phyloP scores from a whole-genome alignment of 2,113 vertebrate species.

The Symphodus melops region DNA sequence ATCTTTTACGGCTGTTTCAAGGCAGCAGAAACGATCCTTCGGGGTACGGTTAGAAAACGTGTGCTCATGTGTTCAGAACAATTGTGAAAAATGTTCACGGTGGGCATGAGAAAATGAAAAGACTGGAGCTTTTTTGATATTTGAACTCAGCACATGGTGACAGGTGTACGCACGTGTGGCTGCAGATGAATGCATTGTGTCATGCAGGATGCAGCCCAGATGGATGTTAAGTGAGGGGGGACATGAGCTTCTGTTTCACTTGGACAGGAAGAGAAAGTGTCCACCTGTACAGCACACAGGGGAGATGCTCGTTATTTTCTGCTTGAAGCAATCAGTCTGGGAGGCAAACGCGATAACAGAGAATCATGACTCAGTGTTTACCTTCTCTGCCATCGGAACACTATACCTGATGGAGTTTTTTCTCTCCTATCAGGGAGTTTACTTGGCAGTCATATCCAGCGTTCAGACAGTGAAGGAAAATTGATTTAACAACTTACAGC shows the following conservation, averaged over 20 bases:
- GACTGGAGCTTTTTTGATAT: background rate
- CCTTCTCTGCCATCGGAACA: slow-evolving; percentile 8
- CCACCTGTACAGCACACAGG: slow-evolving; percentile 36
- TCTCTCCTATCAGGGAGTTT: slow-evolving; percentile 11
- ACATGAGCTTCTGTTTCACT: slow-evolving; percentile 40
- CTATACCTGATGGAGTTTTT: slow-evolving; percentile 5
- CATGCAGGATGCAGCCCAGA: slow-evolving; percentile 40
- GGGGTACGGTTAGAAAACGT: background rate
- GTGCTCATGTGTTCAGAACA: background rate
- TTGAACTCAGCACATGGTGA: slow-evolving; percentile 21
- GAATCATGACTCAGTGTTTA: background rate
- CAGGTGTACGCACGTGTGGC: slow-evolving; percentile 14
- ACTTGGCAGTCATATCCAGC: slow-evolving; percentile 36
- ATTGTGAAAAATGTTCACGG: slow-evolving; percentile 22
- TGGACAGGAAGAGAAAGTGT: slow-evolving; percentile 10
- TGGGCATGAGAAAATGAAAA: background rate
- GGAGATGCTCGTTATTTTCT: slow-evolving; percentile 34
- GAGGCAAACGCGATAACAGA: background rate
- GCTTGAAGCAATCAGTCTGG: slow-evolving; percentile 23
- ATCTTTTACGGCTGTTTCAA: slow-evolving; percentile 20
- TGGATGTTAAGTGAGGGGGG: slow-evolving; percentile 38
- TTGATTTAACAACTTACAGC: slow-evolving; percentile 58
- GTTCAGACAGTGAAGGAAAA: slow-evolving; percentile 55
- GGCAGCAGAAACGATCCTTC: slow-evolving; percentile 35
- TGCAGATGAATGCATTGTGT: slow-evolving; percentile 37